Conservation (phyloP, 2,113 vertebrate species). For the Protobothrops flavoviridis region DNA sequence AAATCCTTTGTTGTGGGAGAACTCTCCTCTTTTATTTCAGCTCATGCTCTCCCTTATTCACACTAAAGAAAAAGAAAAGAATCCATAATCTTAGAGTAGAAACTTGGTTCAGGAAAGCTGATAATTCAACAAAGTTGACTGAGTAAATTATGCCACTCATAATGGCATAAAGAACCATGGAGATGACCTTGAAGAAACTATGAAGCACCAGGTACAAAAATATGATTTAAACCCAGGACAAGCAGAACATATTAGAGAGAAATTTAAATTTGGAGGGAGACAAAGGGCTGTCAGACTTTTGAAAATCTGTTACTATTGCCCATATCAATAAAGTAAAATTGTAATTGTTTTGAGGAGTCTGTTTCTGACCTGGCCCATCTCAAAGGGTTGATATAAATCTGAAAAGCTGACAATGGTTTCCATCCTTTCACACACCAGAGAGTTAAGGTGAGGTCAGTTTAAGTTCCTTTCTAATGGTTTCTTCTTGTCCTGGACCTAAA, state of each 20-base stretch:
- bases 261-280: background rate
- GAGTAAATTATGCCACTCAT: background rate
- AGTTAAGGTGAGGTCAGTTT: background rate
- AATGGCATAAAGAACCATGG: background rate
- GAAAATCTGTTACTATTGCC: background rate
- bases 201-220: background rate
- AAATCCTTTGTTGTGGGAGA: background rate
- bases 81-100: background rate
- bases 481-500: background rate
- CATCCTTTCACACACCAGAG: background rate
- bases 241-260: background rate
- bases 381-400: background rate
- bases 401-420: background rate
- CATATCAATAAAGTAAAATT: background rate
- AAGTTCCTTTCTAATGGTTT: background rate
- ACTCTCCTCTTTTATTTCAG: background rate
- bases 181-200: background rate
- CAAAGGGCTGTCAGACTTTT: background rate
- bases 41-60: background rate
- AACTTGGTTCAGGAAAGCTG: background rate
- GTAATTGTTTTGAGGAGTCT: background rate
- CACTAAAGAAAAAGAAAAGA: background rate
- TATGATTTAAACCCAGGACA: background rate
- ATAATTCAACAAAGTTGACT: background rate
- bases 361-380: background rate